These are phyloP conservation scores for Myocastor coypus DNA, from an alignment of 2,113 vertebrate genomes.

Conservation along the genomic window DNA sequence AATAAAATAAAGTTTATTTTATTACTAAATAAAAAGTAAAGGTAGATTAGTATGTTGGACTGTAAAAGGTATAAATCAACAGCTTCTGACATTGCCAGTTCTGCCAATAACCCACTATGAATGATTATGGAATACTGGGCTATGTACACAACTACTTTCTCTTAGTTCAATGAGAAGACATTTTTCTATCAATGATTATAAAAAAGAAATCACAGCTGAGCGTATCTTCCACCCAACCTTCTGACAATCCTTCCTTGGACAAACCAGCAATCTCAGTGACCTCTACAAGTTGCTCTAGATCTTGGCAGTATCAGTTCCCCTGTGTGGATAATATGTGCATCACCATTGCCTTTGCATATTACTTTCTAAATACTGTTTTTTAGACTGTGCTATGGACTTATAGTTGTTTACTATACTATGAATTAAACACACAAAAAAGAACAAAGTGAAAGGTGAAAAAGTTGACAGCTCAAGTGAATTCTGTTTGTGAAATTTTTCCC, in stretches of 20 bases:
- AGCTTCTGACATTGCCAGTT: too few species aligned
- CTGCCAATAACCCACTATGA: too few species aligned
- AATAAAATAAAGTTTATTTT: too few species aligned
- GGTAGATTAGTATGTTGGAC: too few species aligned
- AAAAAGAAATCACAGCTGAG: too few species aligned
- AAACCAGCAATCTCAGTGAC: background rate
- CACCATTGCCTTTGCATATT: background rate
- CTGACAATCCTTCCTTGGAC: fast-evolving
- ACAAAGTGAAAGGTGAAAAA: background rate
- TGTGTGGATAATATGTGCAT: background rate
- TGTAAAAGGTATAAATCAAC: too few species aligned
- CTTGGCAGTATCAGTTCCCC: background rate
- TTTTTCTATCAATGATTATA: too few species aligned
- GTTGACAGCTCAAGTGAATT: background rate
- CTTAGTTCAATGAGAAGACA: too few species aligned
- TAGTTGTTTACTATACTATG: background rate
- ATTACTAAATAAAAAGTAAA: too few species aligned
- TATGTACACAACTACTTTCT: too few species aligned
- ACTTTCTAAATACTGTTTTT: slow-evolving; percentile 11
- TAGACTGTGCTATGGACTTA: background rate
- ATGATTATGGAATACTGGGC: too few species aligned
- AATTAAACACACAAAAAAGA: background rate
- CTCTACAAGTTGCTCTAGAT: background rate
- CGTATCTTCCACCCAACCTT: background rate
- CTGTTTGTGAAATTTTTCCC: background rate